Evolutionary conservation across 2,113 vertebrate genomes (phyloP).

Genomic region (Orycteropus afer): DNA sequence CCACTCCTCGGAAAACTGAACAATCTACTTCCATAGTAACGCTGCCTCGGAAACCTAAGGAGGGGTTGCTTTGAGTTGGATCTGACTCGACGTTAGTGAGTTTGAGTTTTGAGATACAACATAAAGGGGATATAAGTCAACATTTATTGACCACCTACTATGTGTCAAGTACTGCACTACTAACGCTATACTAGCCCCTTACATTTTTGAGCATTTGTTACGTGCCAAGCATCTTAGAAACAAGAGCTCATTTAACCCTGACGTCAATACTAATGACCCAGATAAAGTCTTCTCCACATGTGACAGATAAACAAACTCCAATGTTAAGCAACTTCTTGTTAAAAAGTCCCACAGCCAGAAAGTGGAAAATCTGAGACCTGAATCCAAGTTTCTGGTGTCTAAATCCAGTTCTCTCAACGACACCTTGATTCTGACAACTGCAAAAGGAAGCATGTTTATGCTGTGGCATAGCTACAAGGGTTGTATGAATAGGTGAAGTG

Average conservation of each 20-base stretch:
- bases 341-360: not conserved
- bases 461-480: not conserved
- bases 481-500: not conserved
- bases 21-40: too few relatives aligned
- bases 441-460: not conserved
- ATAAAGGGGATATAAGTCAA: not conserved
- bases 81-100: too few relatives aligned
- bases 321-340: not conserved
- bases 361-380: not conserved
- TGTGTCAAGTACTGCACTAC: too few relatives aligned
- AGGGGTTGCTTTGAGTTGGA: too few relatives aligned
- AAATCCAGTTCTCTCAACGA: not conserved
- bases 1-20: too few relatives aligned
- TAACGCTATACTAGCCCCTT: not conserved
- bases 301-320: not conserved
- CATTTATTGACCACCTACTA: not conserved
- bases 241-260: not conserved
- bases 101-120: too few relatives aligned
- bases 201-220: not conserved
- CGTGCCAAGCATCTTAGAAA: not conserved
- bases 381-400: not conserved
- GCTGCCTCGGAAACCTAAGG: too few relatives aligned
- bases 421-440: fast-evolving
- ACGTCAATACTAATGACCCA: not conserved
- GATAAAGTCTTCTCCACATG: not conserved